A percentile compares a stretch with the other conserved stretches of the same genome.
These are phyloP conservation scores for Cryptosula pallasiana DNA, from an alignment of 2,888 invertebrate species.

Conservation along the genomic window DNA sequence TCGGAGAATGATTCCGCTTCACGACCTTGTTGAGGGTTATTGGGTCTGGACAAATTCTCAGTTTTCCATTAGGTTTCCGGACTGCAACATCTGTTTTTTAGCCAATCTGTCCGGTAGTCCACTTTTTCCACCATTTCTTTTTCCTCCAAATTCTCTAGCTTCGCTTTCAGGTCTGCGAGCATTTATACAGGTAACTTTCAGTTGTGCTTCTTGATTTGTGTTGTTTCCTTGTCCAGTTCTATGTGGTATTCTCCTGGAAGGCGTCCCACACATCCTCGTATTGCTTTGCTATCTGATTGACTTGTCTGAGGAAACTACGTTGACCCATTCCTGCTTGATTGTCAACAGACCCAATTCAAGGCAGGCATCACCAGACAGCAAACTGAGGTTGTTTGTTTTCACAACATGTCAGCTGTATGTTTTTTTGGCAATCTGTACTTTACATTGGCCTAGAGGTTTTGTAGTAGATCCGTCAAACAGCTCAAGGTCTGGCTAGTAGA, in stretches of 20 bases:
- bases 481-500: background rate
- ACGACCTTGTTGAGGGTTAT: slow-evolving; percentile 1
- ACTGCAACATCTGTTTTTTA: background rate
- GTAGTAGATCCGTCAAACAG: slow-evolving; percentile 7
- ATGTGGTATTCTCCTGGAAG: slow-evolving; percentile 15
- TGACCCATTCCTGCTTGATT: background rate
- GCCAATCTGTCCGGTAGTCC: slow-evolving; percentile 8
- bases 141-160: background rate
- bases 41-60: slow-evolving; percentile 2
- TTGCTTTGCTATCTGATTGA: background rate
- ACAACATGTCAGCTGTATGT: background rate
- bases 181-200: background rate
- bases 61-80: background rate
- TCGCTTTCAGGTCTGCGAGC: background rate
- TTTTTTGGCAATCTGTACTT: background rate
- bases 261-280: slow-evolving; percentile 7
- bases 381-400: background rate
- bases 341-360: background rate
- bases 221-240: background rate
- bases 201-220: background rate
- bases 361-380: background rate
- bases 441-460: background rate
- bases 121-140: background rate
- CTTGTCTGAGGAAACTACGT: background rate
- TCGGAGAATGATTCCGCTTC: background rate